Evolutionary conservation across 2,888 invertebrate genomes (phyloP).

Genomic region (Listrodromus nycthemerus): DNA sequence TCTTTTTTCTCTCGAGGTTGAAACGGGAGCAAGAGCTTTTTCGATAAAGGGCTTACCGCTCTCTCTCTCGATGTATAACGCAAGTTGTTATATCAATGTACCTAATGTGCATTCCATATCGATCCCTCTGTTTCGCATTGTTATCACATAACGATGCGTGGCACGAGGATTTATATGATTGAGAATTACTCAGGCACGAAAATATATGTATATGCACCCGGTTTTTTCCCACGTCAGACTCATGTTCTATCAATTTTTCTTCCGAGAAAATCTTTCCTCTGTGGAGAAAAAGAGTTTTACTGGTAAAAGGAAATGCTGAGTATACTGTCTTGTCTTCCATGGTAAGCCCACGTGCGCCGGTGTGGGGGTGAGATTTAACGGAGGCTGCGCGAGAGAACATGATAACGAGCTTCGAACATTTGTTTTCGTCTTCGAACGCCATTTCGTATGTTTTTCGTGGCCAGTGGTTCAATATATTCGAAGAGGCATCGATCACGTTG

Average conservation of each 20-base stretch:
- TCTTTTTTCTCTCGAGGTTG: not conserved
- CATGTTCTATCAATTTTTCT: slow-evolving; percentile 22
- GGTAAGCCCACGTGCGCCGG: not conserved
- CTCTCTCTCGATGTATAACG: not conserved
- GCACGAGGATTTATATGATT: not conserved
- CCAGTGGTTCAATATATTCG: slow-evolving; percentile 35
- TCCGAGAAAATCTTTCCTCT: slow-evolving; percentile 3
- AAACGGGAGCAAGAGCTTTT: not conserved
- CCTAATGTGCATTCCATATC: slow-evolving; percentile 52
- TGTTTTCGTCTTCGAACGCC: slow-evolving; percentile 61
- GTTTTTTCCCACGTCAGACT: slow-evolving; percentile 3
- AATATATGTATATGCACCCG: slow-evolving; percentile 46
- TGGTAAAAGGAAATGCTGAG: slow-evolving; percentile 1
- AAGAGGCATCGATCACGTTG: slow-evolving; percentile 46
- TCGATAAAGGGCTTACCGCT: slow-evolving; percentile 19
- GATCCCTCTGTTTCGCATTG: slow-evolving; percentile 1
- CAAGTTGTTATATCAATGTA: slow-evolving; percentile 34
- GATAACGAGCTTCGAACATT: slow-evolving; percentile 64
- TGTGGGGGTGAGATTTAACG: slow-evolving; percentile 3
- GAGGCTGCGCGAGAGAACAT: slow-evolving; percentile 13
- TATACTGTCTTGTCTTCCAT: not conserved
- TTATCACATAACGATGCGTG: not conserved
- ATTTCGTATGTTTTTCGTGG: slow-evolving; percentile 64
- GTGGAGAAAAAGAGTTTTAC: not conserved
- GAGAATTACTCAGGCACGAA: slow-evolving; percentile 32